These are phyloP conservation scores for Semaprochilodus insignis DNA, from an alignment of 2,797 vertebrate species.

Conservation along the genomic window DNA sequence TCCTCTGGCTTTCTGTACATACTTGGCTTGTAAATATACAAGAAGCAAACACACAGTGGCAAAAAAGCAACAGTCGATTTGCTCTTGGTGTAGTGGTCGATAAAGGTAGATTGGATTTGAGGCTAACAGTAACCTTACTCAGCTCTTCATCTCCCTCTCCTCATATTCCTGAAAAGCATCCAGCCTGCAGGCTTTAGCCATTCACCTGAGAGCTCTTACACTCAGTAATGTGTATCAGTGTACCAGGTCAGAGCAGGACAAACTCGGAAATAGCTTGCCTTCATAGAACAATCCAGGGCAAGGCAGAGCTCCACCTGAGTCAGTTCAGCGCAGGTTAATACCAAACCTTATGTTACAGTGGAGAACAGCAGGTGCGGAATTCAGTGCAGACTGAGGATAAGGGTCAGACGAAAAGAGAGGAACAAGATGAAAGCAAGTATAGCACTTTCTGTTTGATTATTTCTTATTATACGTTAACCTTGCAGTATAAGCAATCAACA, in stretches of 20 bases:
- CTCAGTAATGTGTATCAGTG: slow-evolving; percentile 31
- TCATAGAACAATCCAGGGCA: slow-evolving; percentile 33
- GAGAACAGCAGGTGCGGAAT: neutral
- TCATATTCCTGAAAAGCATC: slow-evolving; percentile 35
- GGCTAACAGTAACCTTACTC: slow-evolving; percentile 31
- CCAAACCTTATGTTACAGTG: slow-evolving; percentile 27
- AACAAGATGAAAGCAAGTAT: neutral
- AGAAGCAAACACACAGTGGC: neutral
- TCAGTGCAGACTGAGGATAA: neutral
- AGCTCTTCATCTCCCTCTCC: slow-evolving; percentile 22
- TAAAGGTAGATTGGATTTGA: slow-evolving; percentile 24
- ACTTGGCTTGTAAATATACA: neutral
- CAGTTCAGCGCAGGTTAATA: slow-evolving; percentile 21
- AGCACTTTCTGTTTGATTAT: neutral
- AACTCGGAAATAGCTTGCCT: slow-evolving; percentile 26
- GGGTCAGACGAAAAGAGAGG: neutral
- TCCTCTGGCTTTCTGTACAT: neutral
- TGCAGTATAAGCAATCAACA: no score
- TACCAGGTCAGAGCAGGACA: slow-evolving; percentile 21
- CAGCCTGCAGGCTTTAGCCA: slow-evolving; percentile 14
- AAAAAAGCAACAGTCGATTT: neutral
- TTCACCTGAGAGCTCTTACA: slow-evolving; percentile 38
- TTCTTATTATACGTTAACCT: neutral
- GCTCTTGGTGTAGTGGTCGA: slow-evolving; percentile 12
- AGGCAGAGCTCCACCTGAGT: slow-evolving; percentile 31